A percentile compares a stretch with the other conserved stretches of the same genome.
Evolutionary conservation across 1,140 invertebrate species (phyloP).

Genomic region (Ceratitis capitata): DNA sequence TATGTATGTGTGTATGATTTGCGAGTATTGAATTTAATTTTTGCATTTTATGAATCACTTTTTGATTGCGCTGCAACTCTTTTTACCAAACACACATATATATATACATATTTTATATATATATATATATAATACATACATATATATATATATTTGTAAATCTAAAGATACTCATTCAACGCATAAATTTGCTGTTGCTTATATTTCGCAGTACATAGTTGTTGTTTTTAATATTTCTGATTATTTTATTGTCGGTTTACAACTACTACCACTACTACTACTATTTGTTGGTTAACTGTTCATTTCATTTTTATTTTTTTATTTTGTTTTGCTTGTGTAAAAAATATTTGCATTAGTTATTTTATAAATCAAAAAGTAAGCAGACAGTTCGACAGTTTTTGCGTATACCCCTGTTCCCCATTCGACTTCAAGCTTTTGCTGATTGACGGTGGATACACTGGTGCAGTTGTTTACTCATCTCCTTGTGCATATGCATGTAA

Average conservation of each 20-base stretch:
- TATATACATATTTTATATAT: background rate
- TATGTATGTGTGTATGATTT: background rate
- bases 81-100: background rate
- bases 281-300: background rate
- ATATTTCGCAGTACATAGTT: constrained; percentile 27
- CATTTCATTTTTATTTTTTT: background rate
- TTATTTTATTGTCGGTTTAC: constrained; percentile 13
- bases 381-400: constrained; percentile 40
- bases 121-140: background rate
- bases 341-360: constrained; percentile 38
- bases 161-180: background rate
- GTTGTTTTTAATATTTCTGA: background rate
- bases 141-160: too few species aligned
- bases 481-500: background rate
- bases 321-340: background rate
- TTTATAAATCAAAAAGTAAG: constrained; percentile 41
- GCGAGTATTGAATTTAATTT: constrained; percentile 37
- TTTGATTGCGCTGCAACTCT: constrained; percentile 38
- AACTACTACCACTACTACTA: too few species aligned
- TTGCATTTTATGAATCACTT: constrained; percentile 36
- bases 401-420: background rate
- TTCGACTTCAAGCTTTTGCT: background rate
- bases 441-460: background rate
- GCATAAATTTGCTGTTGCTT: background rate
- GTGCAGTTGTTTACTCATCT: background rate